phyloP scores from a whole-genome alignment of 1,140 invertebrate genomes.

The Calosoma granatense region DNA sequence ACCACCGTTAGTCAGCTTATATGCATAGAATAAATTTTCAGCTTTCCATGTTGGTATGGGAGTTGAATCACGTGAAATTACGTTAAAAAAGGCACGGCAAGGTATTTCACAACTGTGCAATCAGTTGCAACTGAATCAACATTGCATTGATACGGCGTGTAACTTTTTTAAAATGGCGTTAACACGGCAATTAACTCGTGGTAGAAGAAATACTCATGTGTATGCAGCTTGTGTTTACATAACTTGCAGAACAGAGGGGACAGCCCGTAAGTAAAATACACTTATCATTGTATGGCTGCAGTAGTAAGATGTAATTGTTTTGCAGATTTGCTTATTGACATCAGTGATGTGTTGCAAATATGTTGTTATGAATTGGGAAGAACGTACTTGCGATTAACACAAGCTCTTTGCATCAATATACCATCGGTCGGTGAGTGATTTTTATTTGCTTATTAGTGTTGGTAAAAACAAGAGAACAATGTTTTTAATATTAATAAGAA shows the following conservation, averaged over 20 bases:
- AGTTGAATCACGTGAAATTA: conserved; percentile 83
- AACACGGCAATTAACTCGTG: conserved; percentile 77
- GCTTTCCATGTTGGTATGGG: conserved; percentile 72
- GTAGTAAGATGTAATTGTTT: conserved; percentile 12
- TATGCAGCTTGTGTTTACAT: conserved; percentile 97
- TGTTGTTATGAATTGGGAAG: conserved; percentile 92
- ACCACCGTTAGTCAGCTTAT: conserved; percentile 10
- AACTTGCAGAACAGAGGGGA: conserved; percentile 88
- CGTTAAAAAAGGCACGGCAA: conserved; percentile 75
- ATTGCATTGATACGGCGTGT: conserved; percentile 85
- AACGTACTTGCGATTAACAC: conserved; percentile 81
- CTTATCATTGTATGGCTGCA: too few species aligned
- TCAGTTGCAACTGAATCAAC: conserved; percentile 75
- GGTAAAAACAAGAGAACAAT: neutral
- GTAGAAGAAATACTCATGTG: conserved; percentile 82
- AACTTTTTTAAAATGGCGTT: conserved; percentile 97
- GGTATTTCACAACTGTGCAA: conserved; percentile 69
- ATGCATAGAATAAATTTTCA: conserved; percentile 20
- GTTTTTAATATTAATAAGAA: conserved; percentile 17
- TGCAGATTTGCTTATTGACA: conserved; percentile 90
- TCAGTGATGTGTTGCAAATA: conserved; percentile 92
- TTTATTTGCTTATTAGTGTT: conserved; percentile 16
- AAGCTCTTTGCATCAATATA: conserved; percentile 85
- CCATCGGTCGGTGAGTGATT: conserved; percentile 75
- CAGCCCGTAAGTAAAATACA: conserved; percentile 64